phyloP scores from a whole-genome alignment of 2,888 invertebrate species.

The Parapristionchus giblindavisi region DNA sequence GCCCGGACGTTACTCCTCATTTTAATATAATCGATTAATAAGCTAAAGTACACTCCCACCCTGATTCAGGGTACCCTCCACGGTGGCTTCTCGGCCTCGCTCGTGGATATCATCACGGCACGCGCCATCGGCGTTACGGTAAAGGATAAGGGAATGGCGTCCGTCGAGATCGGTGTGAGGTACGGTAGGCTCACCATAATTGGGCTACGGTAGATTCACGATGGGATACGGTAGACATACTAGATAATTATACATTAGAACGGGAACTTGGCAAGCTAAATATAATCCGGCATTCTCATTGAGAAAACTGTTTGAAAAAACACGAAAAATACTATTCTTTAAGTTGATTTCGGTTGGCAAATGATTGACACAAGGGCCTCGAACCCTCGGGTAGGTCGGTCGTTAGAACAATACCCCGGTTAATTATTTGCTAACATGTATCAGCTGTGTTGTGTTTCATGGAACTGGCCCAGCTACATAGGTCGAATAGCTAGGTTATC shows the following conservation, averaged over 20 bases:
- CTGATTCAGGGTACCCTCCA: constrained; percentile 61
- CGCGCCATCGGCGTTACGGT: constrained; percentile 58
- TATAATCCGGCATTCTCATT: neutral
- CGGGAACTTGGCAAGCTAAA: neutral
- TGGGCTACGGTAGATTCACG: neutral
- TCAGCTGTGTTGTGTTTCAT: too few relatives aligned
- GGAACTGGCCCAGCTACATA: too few relatives aligned
- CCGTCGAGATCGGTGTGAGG: constrained; percentile 63
- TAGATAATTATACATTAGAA: neutral
- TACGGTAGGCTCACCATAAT: constrained; percentile 23
- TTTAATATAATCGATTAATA: too few relatives aligned
- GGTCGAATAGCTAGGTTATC: too few relatives aligned
- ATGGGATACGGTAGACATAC: neutral
- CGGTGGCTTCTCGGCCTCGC: constrained; percentile 62
- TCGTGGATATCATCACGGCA: constrained; percentile 65
- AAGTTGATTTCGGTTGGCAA: too few relatives aligned
- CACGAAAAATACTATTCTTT: neutral
- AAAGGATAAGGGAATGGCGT: constrained; percentile 59
- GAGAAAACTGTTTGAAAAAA: neutral
- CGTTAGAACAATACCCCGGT: too few relatives aligned
- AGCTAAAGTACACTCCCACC: too few relatives aligned
- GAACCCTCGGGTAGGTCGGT: too few relatives aligned
- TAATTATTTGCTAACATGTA: too few relatives aligned
- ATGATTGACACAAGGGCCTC: too few relatives aligned
- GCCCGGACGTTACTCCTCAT: too few relatives aligned